Conservation (phyloP, 2,888 invertebrate species). For the Meghimatium bilineatum region DNA sequence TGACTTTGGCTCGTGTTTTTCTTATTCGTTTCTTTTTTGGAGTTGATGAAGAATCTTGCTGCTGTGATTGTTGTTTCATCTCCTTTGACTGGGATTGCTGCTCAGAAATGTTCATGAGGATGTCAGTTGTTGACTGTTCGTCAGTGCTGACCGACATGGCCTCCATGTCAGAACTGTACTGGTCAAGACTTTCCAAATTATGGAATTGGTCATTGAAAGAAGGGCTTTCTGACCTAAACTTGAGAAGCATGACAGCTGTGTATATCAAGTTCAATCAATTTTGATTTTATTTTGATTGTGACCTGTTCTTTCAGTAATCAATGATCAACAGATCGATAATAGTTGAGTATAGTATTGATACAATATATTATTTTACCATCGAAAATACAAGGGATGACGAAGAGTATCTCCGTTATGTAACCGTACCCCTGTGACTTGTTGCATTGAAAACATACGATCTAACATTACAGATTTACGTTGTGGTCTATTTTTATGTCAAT, state of each 20-base stretch:
- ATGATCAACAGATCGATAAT: neutral
- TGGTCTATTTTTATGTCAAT: too few relatives aligned
- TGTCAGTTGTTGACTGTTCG: conserved; percentile 31
- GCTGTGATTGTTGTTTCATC: neutral
- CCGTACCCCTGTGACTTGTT: neutral
- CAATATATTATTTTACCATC: neutral
- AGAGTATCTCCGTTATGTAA: neutral
- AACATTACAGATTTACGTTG: too few relatives aligned
- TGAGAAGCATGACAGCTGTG: conserved; percentile 31
- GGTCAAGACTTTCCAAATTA: conserved; percentile 33
- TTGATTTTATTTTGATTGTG: neutral
- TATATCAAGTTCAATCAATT: neutral
- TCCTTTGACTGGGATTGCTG: neutral
- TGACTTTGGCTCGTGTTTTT: conserved; percentile 42
- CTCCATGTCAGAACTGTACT: conserved; percentile 39
- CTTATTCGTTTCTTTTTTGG: conserved; percentile 44
- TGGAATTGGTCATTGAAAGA: conserved; percentile 21
- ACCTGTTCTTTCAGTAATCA: neutral
- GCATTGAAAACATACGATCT: neutral
- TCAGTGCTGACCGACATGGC: conserved; percentile 38
- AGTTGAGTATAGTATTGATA: neutral
- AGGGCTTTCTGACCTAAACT: conserved; percentile 11
- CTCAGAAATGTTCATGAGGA: neutral
- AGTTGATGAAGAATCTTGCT: neutral
- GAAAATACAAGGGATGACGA: neutral